phyloP scores from a whole-genome alignment of 2,888 invertebrate species.

The Suillia variegata region DNA sequence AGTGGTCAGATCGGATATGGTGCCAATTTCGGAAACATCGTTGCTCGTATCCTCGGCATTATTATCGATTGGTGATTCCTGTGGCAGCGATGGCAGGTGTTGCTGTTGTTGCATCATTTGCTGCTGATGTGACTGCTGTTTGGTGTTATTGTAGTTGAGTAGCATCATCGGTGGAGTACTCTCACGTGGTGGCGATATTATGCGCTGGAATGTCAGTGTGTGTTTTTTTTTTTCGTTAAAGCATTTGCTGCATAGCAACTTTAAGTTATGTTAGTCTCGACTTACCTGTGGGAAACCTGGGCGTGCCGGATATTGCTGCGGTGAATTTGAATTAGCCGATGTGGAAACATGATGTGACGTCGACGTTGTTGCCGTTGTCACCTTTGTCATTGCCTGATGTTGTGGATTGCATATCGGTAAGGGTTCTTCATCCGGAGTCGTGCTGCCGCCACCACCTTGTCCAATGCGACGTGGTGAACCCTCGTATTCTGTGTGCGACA shows the following conservation, averaged over 20 bases:
- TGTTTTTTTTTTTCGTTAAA: not conserved
- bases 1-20: constrained; percentile 59
- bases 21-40: constrained; percentile 61
- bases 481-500: constrained; percentile 80
- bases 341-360: constrained; percentile 44
- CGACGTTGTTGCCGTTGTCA: constrained; percentile 36
- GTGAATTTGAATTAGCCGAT: constrained; percentile 57
- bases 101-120: constrained; percentile 33
- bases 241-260: not conserved
- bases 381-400: constrained; percentile 50
- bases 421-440: constrained; percentile 32
- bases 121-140: constrained; percentile 30
- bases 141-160: constrained; percentile 38
- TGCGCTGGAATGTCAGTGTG: constrained; percentile 42
- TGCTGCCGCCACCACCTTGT: constrained; percentile 61
- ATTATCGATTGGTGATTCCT: constrained; percentile 46
- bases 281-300: constrained; percentile 83
- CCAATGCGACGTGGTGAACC: constrained; percentile 87
- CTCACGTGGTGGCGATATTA: constrained; percentile 56
- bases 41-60: constrained; percentile 62
- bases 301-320: constrained; percentile 77
- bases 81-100: constrained; percentile 24
- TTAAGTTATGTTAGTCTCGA: not conserved
- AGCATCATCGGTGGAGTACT: constrained; percentile 46
- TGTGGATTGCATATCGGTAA: not conserved